Evolutionary conservation across 1,140 invertebrate genomes (phyloP).

Genomic region (Pissodes strobi): DNA sequence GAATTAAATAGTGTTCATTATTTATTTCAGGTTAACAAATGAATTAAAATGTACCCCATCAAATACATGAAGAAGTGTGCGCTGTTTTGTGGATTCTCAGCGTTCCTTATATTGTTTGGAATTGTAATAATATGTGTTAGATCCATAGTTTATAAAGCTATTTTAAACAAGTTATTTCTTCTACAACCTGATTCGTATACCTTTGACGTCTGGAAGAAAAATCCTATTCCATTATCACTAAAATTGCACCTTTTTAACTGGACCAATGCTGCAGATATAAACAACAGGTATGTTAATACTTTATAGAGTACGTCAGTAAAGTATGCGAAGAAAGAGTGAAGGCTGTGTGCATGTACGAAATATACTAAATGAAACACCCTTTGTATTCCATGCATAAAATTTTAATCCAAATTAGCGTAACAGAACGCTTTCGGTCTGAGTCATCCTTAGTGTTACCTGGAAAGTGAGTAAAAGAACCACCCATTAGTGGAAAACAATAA

Average conservation of each 20-base stretch:
- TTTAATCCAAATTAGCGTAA: no score
- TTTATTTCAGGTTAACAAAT: constrained; percentile 9
- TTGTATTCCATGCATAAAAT: no score
- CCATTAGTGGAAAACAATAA: no score
- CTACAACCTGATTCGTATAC: constrained; percentile 22
- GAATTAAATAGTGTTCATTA: no score
- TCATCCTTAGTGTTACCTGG: no score
- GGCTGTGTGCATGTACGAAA: no score
- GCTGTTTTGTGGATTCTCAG: constrained; percentile 14
- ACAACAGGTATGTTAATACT: constrained; percentile 34
- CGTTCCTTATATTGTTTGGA: constrained; percentile 33
- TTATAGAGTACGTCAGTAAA: no score
- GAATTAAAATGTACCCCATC: constrained; percentile 33
- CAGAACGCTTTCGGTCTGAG: no score
- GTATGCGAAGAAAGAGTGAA: no score
- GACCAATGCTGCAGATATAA: constrained; percentile 73
- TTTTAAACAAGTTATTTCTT: constrained; percentile 27
- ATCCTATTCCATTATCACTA: constrained; percentile 54
- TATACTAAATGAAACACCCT: no score
- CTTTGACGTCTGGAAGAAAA: constrained; percentile 39
- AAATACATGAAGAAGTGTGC: constrained; percentile 13
- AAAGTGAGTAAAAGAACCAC: no score
- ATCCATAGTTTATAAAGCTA: constrained; percentile 37
- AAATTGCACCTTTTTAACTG: constrained; percentile 81
- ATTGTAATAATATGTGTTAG: constrained; percentile 33